Base-by-base conservation (phyloP, 2,113 vertebrate genomes). In the Urocitellus parryii region DNA sequence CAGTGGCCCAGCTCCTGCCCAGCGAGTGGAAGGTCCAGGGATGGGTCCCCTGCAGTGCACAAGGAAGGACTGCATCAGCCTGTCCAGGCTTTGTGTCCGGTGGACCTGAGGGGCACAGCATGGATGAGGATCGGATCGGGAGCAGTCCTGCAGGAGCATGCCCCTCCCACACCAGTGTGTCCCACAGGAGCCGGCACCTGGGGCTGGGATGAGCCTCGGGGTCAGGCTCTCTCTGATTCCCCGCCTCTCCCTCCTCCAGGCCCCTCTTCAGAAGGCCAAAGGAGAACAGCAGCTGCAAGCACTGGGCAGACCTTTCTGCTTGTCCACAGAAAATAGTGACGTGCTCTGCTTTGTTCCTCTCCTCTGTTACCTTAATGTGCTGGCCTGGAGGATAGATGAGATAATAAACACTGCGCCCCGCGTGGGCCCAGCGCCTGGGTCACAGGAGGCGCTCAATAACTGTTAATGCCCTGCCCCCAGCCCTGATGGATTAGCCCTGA, bases 341-440 rank as follows among this genome's bases (percentile, higher is more conserved):
- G 81, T 45, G 24, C 80, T 56, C 88, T 27, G 80, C 89, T 93
- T 78, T 92, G 10, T 70, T 86, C 96, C 68, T 32, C 37, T 88
- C 85, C 78, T 91, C 76, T 53, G 10, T 80, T 90, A 84, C 94
- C 93, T 84, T 97, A 80, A 90, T 72, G 84, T 76, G 93, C 88
- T 79, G 94, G 90, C 79, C 94, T 83, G 90, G 65, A 96, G 96
- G 96, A 96, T 85, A 74, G 94, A 96, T 80, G 88, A 90, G 88
- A 84, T 94, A 90, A 97, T 90, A 96, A 96, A 77, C 34, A 39
- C 90, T 24, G 80, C 39, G 61, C 96, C 0, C 48, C 48, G 67
- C 78, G 56, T 67, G 39, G 68, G 93, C 93, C n/a, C 42, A 42
- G 87, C 9, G 94, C 68, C 91, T 80, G 78, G 97, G 93, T 95